phyloP scores from a whole-genome alignment of 2,113 vertebrate genomes.

The Ammospiza caudacuta region DNA sequence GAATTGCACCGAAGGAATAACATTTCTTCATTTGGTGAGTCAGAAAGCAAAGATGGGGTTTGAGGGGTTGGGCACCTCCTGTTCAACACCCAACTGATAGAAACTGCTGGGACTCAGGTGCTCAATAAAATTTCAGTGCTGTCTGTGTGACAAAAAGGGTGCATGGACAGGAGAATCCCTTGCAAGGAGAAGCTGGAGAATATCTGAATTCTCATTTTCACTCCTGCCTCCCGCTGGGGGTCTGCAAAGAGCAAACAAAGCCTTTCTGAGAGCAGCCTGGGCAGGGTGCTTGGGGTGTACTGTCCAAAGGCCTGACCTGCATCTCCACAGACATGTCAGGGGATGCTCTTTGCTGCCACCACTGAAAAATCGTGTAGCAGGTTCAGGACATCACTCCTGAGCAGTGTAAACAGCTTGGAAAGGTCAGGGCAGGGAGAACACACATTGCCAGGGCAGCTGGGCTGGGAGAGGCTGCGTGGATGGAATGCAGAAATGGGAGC shows the following conservation, averaged over 20 bases:
- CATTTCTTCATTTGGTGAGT: no score
- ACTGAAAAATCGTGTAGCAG: not conserved
- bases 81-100: no score
- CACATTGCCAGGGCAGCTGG: not conserved
- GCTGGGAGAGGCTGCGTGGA: not conserved
- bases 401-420: conserved; percentile 1
- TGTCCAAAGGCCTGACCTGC: not conserved
- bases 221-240: not conserved
- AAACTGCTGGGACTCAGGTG: no score
- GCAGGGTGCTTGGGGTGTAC: not conserved
- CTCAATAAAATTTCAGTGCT: not conserved
- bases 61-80: no score
- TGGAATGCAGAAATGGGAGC: accelerated
- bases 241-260: not conserved
- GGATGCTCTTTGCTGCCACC: not conserved
- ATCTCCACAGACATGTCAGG: not conserved
- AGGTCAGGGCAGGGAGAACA: conserved; percentile 5
- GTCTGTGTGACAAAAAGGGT: not conserved
- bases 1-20: no score
- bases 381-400: not conserved
- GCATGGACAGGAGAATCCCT: not conserved
- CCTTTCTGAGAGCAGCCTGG: not conserved
- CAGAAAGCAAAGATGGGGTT: no score
- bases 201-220: not conserved
- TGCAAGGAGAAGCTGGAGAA: not conserved